Base-by-base conservation (phyloP, 1,140 invertebrate species). In the Argopecten irradians region DNA sequence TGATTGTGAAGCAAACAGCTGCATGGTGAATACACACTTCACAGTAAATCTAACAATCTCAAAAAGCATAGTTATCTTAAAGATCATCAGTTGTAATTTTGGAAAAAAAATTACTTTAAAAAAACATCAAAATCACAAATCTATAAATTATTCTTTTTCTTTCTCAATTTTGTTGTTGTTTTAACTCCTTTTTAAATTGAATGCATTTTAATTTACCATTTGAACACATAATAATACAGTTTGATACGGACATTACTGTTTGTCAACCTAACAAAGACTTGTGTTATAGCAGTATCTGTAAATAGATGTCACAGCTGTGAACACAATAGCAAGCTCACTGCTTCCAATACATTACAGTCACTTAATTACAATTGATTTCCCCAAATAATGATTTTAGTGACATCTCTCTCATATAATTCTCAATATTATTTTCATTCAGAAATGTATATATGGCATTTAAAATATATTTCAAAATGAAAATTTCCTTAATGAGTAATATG, bases 281-380 rank as follows among this genome's bases (percentile, higher is more conserved):
- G 14, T 46, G 43, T 8, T 46, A 19, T 71, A 71, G 55, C 55
- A 71, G 28, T n/a, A 28, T 71, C 55, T 71, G 55, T 71, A 71
- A 71, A 8, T 71, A 71, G 55, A 28, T 71, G 55, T n/a, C n/a
- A n/a, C 22, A 71, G 55, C n/a, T 46, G 43, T 11, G 3, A 2
- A 2, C 22, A 71, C n/a, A 5, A 71, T 16, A 71, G 8, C 36
- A 39, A n/a, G 22, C n/a, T 5, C 55, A 71, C 8, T 71, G 22
- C 55, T 71, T 28, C 55, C 55, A 71, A n/a, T 1, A 28, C 55
- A 71, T 5, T 28, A 71, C 28, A 71, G n/a, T 71, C 7, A 71
- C 55, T 71, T 71, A 71, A 71, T 71, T 71, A 71, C n/a, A 16
- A 71, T 71, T 71, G 55, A 71, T 71, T 71, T 71, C n/a, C 13